These are phyloP conservation scores for Tragopan temminckii DNA, from an alignment of 2,797 vertebrate genomes.

Conservation along the genomic window DNA sequence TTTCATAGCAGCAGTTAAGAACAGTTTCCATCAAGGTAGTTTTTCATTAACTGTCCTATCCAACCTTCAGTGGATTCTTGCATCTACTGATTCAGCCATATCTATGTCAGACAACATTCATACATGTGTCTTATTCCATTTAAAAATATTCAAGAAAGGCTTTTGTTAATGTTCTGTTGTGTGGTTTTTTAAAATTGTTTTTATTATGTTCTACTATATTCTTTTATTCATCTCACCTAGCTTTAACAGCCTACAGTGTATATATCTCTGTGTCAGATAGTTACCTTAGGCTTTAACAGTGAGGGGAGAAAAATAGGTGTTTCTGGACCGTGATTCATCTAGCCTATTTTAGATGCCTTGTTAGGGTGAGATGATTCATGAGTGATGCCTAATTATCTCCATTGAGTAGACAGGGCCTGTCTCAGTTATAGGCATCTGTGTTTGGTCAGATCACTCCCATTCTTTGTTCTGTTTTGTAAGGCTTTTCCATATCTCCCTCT, in stretches of 20 bases:
- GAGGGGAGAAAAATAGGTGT: slow-evolving; percentile 12
- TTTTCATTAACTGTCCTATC: neutral
- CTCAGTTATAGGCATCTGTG: slow-evolving; percentile 20
- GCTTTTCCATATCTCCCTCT: neutral
- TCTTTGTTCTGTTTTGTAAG: slow-evolving; percentile 28
- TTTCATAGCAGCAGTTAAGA: neutral
- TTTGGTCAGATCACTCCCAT: slow-evolving; percentile 33
- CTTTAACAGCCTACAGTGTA: neutral
- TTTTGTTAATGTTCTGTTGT: neutral
- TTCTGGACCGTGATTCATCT: slow-evolving; percentile 60
- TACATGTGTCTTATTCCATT: neutral
- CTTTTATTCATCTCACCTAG: neutral
- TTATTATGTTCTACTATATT: neutral
- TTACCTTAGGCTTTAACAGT: neutral
- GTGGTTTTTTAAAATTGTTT: neutral
- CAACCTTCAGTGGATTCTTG: neutral
- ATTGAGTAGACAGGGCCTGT: slow-evolving; percentile 13
- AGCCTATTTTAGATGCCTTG: slow-evolving; percentile 37
- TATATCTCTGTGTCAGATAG: neutral
- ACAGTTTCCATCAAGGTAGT: neutral
- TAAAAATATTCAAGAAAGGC: neutral
- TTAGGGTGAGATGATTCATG: slow-evolving; percentile 58
- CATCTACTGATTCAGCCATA: neutral
- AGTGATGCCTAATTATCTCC: neutral
- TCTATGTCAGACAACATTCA: neutral